Evolutionary conservation across 2,888 invertebrate genomes (phyloP).

Genomic region (Rhabditoides inermis): DNA sequence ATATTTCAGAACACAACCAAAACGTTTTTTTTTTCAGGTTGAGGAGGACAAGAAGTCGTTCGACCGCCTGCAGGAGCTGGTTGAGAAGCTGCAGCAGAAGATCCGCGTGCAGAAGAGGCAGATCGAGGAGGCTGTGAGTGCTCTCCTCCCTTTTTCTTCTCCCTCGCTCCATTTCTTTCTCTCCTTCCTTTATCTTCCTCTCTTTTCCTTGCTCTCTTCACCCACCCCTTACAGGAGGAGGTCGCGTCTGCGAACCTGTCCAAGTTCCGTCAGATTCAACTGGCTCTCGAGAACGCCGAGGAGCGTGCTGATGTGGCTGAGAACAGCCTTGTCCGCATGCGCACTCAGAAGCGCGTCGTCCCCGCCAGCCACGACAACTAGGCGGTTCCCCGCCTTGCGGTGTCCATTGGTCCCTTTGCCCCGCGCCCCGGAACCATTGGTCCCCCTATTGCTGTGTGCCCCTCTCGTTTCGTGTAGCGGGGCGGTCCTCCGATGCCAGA

Average conservation of each 20-base stretch:
- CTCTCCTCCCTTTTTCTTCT: not conserved
- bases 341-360: constrained; percentile 21
- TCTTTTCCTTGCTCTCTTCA: not conserved
- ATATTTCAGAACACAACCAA: too few species aligned
- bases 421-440: not conserved
- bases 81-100: constrained; percentile 58
- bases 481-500: not conserved
- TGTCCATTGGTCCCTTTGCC: not conserved
- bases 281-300: constrained; percentile 58
- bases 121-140: constrained; percentile 58
- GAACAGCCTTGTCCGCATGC: constrained; percentile 55
- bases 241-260: constrained; percentile 93
- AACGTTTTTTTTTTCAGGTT: constrained; percentile 46
- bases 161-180: not conserved
- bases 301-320: constrained; percentile 58
- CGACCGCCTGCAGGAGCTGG: constrained; percentile 56
- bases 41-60: constrained; percentile 58
- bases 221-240: constrained; percentile 62
- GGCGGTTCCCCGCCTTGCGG: not conserved
- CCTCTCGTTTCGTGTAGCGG: not conserved
- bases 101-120: constrained; percentile 57
- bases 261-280: constrained; percentile 78
- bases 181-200: not conserved
- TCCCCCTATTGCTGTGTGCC: not conserved
- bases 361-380: not conserved